Conservation (phyloP, 2,888 invertebrate genomes). For the Habroteleia sp. region DNA sequence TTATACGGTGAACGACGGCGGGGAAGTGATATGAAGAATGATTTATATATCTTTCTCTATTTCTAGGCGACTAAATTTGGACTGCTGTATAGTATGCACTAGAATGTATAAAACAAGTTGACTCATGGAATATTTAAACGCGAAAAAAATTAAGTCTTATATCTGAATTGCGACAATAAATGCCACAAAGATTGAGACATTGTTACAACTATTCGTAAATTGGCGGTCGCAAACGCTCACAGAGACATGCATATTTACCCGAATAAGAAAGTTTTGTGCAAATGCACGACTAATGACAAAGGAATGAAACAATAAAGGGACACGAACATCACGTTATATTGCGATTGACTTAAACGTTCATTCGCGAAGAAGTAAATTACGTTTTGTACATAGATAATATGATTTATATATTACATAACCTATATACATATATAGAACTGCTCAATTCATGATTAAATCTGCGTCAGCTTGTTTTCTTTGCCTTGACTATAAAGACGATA, state of each 20-base stretch:
- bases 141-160: no score
- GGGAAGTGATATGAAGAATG: slow-evolving; percentile 9
- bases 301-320: slow-evolving; percentile 29
- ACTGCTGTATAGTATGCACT: no score
- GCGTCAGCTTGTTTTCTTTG: no score
- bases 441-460: no score
- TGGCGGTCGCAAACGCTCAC: no score
- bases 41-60: neutral
- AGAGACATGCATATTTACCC: neutral
- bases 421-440: neutral
- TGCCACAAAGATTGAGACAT: no score
- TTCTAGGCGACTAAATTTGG: neutral
- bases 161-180: no score
- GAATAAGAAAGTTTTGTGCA: slow-evolving; percentile 10
- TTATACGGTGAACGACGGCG: no score
- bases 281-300: slow-evolving; percentile 14
- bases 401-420: neutral
- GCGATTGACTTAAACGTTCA: slow-evolving; percentile 31
- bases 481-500: no score
- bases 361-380: slow-evolving; percentile 17
- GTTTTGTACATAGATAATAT: slow-evolving; percentile 7
- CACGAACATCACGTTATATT: slow-evolving; percentile 31
- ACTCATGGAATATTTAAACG: no score
- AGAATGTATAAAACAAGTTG: no score
- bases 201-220: no score